Percentiles rank a stretch among this genome's conserved stretches.
These are phyloP conservation scores for Gopherus flavomarginatus DNA, from an alignment of 2,113 vertebrate species.

Conservation along the genomic window DNA sequence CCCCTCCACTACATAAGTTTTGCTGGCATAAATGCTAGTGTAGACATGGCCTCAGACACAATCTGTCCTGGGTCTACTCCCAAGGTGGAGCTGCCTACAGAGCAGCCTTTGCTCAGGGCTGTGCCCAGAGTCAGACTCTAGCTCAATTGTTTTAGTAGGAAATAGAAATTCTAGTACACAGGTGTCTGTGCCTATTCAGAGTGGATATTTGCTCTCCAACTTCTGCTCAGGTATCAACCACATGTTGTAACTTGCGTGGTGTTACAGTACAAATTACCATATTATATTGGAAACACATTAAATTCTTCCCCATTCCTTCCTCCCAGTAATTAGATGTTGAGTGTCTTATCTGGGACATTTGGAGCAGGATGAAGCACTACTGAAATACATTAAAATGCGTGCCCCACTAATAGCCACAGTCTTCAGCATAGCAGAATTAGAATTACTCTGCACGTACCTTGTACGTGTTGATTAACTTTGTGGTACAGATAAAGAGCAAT, in stretches of 20 bases:
- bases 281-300: background rate
- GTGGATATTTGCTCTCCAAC: background rate
- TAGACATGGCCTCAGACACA: background rate
- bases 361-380: background rate
- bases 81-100: background rate
- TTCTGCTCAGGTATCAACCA: fast-evolving
- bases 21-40: too few species aligned
- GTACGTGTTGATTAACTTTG: background rate
- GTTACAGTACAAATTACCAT: background rate
- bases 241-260: fast-evolving
- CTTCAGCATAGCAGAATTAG: background rate
- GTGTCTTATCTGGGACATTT: background rate
- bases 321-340: background rate
- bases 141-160: fast-evolving
- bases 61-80: background rate
- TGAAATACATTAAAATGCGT: background rate
- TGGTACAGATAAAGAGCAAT: slow-evolving; percentile 32
- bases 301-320: fast-evolving
- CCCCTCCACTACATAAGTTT: too few species aligned
- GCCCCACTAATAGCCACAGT: background rate
- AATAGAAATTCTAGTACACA: background rate
- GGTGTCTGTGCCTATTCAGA: background rate
- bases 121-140: background rate
- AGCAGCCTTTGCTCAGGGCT: fast-evolving
- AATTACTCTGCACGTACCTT: background rate